Conservation (phyloP, 2,797 vertebrate genomes). For the Molothrus aeneus region DNA sequence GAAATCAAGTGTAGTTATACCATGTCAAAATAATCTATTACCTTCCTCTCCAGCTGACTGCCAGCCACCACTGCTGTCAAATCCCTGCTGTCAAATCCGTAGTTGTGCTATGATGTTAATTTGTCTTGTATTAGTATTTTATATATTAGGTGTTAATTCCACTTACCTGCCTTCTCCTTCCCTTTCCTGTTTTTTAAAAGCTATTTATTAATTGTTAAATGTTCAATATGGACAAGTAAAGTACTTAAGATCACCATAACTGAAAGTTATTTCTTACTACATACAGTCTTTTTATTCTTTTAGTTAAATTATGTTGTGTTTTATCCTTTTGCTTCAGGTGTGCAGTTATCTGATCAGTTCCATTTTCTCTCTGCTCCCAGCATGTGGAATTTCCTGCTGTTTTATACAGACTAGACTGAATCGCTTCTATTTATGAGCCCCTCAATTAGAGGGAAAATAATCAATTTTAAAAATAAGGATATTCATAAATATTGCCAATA, state of each 20-base stretch:
- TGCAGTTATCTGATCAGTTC: not conserved
- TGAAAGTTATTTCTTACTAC: not conserved
- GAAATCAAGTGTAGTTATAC: not conserved
- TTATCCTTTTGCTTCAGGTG: not conserved
- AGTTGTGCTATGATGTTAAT: not conserved
- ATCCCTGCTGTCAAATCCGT: not conserved
- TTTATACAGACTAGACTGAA: not conserved
- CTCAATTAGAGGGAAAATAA: not conserved
- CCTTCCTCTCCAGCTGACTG: not conserved
- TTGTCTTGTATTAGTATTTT: not conserved
- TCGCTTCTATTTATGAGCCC: not conserved
- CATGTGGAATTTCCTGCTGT: not conserved
- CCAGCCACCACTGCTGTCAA: not conserved
- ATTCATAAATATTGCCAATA: not conserved
- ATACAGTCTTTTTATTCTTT: not conserved
- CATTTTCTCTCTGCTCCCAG: not conserved
- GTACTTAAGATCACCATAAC: not conserved
- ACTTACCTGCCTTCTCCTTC: not conserved
- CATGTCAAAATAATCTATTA: not conserved
- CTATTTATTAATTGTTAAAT: not conserved
- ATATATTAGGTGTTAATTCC: not conserved
- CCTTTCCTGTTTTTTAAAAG: not conserved
- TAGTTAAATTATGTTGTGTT: not conserved
- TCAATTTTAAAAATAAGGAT: not conserved
- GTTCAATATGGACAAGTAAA: not conserved